Evolutionary conservation across 1,140 invertebrate genomes (phyloP), one percentile per base, ranked within the genome.

Genomic region (Bombus waltoni): DNA sequence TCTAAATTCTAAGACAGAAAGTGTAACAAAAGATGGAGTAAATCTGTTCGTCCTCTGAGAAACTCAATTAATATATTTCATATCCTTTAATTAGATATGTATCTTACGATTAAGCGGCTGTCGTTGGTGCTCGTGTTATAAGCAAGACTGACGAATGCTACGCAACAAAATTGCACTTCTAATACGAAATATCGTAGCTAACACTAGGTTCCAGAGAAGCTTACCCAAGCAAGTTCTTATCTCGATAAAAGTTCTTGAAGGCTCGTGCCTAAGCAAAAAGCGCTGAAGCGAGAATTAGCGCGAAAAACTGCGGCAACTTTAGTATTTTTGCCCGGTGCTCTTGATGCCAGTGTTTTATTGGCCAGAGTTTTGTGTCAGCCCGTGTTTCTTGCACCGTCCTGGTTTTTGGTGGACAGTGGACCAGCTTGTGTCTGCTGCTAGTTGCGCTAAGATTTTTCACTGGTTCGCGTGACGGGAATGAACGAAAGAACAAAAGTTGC

Each of bases 301-400:
- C 18, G 81, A 76, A 66, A 77, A 76, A 77, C 44, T 66, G 35
- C 35, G 62, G 35, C 35, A 47, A 76, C 73, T 83, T 83, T n/a
- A 42, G 22, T 66, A 76, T 83, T 66, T 77, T 83, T 38, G 66
- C 44, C 6, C 72, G 9, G 57, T 40, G 22, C 35, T 22, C 28
- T 40, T n/a, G 15, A n/a, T 53, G 57, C 28, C 72, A 22, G 59
- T 83, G 73, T 66, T 83, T 83, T 83, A 77, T 77, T 38, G 42
- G 71, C 25, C n/a, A 8, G 22, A 73, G 70, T 72, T 81, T 81
- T 47, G 42, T 40, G 35, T 32, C 35, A 47, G 18, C 22, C 3
- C n/a, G 47, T 3, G 57, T 38, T 82, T 47, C 71, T 65, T 81
- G n/a, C 47, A 2, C 53, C 8, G 32, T 8, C 22, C 1, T 15